Base-by-base conservation (phyloP, 2,888 invertebrate genomes). In the Itoplectis maculator region DNA sequence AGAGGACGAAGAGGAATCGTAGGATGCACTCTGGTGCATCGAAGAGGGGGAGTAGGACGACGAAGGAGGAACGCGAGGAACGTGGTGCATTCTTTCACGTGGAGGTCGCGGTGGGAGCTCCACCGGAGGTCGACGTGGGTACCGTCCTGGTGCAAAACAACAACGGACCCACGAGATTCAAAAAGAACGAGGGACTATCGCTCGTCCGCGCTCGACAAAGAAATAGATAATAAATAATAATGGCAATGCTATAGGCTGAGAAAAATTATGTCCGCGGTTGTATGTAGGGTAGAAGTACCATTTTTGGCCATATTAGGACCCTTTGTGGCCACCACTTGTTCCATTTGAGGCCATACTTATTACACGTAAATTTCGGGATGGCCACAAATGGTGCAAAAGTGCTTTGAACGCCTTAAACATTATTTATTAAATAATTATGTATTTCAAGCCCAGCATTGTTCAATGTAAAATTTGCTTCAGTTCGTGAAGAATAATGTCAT, bases 1-100 rank as follows among this genome's bases (percentile, higher is more conserved):
- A 5, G 29, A 29, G 29, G 49, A 59, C 63, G 47, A 0, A n/a
- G 42, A 13, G 42, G 42, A 42, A 42, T 8, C 42, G 13, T 49
- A 68, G 72, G 65, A 80, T 82, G 69, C 76, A 70, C 59, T n/a
- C n/a, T 29, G 70, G 61, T 73, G 63, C 73, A 77, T 45, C 74
- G 20, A 45, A 35, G 72, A 37, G 59, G 72, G 37, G 59, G 20
- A 49, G 49, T 18, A 49, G 70, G 51, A 29, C 61, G 20, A 61
- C 37, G 72, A 59, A 35, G 59, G 72, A 56, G 79, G 63, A 81
- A 75, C 70, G 72, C 54, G 59, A 66, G 45, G 59, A 61, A 63
- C 66, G 54, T 15, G 77, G 49, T 68, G 42, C 65, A 59, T 65
- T 51, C 65, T 76, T 75, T 40, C 68, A 81, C 66, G 77, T 56